These are phyloP conservation scores for Aradophagus sp. DNA, from an alignment of 1,140 invertebrate species.

Conservation along the genomic window DNA sequence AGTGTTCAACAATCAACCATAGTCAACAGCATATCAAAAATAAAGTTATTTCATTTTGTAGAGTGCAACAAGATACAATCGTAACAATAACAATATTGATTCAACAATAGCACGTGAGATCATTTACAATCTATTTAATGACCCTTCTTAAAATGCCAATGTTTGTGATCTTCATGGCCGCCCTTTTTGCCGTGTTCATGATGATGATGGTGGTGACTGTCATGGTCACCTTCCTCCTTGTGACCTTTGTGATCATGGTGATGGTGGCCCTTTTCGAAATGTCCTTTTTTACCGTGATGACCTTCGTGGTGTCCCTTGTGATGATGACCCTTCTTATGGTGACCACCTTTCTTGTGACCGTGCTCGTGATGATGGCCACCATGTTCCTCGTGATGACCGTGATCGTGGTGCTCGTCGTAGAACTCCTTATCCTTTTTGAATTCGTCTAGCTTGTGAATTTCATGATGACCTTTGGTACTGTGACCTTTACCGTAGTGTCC, in stretches of 20 bases:
- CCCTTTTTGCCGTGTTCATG: slow-evolving; percentile 80
- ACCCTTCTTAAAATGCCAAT: slow-evolving; percentile 60
- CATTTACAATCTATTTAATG: slow-evolving; percentile 24
- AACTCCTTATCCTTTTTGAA: slow-evolving; percentile 87
- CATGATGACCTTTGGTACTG: slow-evolving; percentile 80
- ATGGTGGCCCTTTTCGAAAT: slow-evolving; percentile 84
- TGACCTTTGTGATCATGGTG: slow-evolving; percentile 86
- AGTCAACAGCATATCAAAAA: too few species aligned
- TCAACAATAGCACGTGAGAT: neutral
- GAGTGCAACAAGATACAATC: too few species aligned
- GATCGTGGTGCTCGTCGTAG: slow-evolving; percentile 88
- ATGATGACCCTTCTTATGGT: slow-evolving; percentile 81
- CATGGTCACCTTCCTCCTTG: slow-evolving; percentile 82
- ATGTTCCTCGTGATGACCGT: slow-evolving; percentile 86
- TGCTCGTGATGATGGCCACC: slow-evolving; percentile 83
- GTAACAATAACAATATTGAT: slow-evolving; percentile 11
- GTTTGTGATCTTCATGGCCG: slow-evolving; percentile 68
- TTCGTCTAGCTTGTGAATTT: slow-evolving; percentile 82
- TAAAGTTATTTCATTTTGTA: too few species aligned
- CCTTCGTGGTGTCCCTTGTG: slow-evolving; percentile 84
- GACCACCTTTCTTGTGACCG: slow-evolving; percentile 82
- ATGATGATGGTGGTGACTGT: slow-evolving; percentile 80
- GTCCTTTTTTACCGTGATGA: slow-evolving; percentile 84
- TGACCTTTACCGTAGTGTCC: slow-evolving; percentile 86
- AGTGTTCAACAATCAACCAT: too few species aligned